Base-by-base conservation (phyloP, 2,797 vertebrate species). In the Prunella strophiata region DNA sequence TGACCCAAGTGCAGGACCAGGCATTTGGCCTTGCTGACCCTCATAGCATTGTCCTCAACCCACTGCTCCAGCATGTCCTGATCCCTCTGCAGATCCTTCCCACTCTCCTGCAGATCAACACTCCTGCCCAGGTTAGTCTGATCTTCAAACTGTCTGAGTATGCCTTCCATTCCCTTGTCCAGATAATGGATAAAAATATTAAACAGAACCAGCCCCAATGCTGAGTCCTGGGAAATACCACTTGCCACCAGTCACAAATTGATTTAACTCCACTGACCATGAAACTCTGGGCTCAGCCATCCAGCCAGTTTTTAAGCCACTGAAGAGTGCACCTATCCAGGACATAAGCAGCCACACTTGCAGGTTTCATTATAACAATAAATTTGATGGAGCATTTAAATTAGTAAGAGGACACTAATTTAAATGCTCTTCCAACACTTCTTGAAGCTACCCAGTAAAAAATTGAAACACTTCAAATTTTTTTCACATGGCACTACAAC, bases 1-100 rank as follows among this genome's bases (percentile, higher is more conserved):
- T 21, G 29, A 83, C 23, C 13, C 30, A 62, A 36, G 19, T 2
- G 16, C 50, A 62, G 34, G 4, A 55, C 10, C 5, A 0, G 0
- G 36, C 38, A 30, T 13, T 16, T 45, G 50, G 27, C 71, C 25
- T n/a, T 50, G 43, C 2, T 51, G 51, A n/a, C 22, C 8, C 38
- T 57, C 57, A 38, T 2, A 30, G 13, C 3, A n/a, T 0, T 13
- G 50, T 27, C 57, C n/a, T 76, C 29, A 45, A 26, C 16, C 5
- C 1, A 3, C 7, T n/a, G 14, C 30, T 71, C 29, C 29, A 51
- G 20, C 14, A 45, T 21, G 22, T n/a, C 38, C 43, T 57, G 16
- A 43, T 16, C 42, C 42, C 43, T 38, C 36, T 4, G 3, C 17
- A 71, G 29, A 58, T 29, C n/a, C 27, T 43, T 40, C 20, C 23